Evolutionary conservation across 2,888 invertebrate species (phyloP), one percentile per base, ranked within the genome.

Genomic region (Cataglyphis cursor): DNA sequence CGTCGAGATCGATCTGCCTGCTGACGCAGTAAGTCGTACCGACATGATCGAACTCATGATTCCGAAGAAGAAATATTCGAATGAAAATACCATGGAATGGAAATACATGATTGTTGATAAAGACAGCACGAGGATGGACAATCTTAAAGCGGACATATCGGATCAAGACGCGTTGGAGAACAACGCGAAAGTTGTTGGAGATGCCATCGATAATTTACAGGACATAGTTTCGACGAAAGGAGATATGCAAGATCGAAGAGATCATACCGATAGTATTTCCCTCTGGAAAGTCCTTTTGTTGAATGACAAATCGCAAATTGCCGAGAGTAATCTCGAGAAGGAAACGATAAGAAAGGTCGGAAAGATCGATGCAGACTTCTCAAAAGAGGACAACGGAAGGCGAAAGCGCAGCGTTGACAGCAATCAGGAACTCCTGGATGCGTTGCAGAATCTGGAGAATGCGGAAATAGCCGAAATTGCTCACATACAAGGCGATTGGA

Each of bases 401-500:
- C 83, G 86, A 44, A 89, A 90, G 31, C 91, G 91, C 15, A 87
- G 87, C 38, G 41, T 84, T 12, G 89, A 89, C 1, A 87, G 76
- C 54, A 93, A 94, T 57, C 90, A 86, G 24, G 94, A 94, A 48
- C 84, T 93, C 5, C 85, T 90, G 24, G 94, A 94, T 57, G 90
- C 87, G 3, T 85, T 94, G 65, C 94, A 95, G 81, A 93, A 93
- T 86, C 81, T 95, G 81, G 94, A 95, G 68, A 94, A 93, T 62
- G 92, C 92, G 0, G 93, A 94, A 65, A 85, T 94, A 4, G 91
- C 92, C 8, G 94, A 94, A 41, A 90, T 92, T 38, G 92, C 93
- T 38, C 94, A 93, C 44, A 91, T 94, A 3, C 90, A 93, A 8
- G 94, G 94, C 1, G 96, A 97, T 91, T 97, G 97, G 97, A 96